phyloP scores from a whole-genome alignment of 2,888 invertebrate species.

The Ormia ochracea region DNA sequence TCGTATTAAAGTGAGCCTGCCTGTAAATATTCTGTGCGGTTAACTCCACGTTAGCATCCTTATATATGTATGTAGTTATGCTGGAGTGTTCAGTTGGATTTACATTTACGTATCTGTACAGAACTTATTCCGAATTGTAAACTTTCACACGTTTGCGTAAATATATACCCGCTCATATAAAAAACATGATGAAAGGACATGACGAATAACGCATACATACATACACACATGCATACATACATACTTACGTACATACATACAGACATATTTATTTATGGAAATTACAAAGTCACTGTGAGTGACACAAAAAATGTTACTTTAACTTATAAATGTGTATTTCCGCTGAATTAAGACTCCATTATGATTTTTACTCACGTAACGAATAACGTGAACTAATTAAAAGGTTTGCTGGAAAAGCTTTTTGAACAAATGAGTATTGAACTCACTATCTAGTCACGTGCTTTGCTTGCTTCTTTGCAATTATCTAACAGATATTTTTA shows the following conservation, averaged over 20 bases:
- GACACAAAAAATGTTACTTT: background rate
- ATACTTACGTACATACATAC: no score
- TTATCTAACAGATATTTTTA: no score
- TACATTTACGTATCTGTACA: slow-evolving; percentile 29
- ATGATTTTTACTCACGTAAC: no score
- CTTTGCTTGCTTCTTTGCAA: no score
- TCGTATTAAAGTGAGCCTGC: background rate
- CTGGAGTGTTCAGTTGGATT: slow-evolving; percentile 10
- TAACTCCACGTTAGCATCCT: slow-evolving; percentile 12
- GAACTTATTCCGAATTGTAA: slow-evolving; percentile 32
- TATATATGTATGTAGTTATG: slow-evolving; percentile 13
- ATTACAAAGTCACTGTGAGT: slow-evolving; percentile 24
- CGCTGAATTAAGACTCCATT: no score
- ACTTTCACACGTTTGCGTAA: slow-evolving; percentile 8
- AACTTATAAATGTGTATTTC: no score
- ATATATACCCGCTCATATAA: background rate
- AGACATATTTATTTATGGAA: slow-evolving; percentile 44
- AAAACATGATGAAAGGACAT: slow-evolving; percentile 48
- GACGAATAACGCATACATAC: no score
- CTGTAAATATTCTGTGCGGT: slow-evolving; percentile 31
- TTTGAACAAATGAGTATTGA: no score
- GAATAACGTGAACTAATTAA: no score
- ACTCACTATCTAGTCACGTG: no score
- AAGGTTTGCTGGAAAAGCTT: no score
- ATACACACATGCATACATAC: no score